phyloP scores from a whole-genome alignment of 2,113 vertebrate genomes.

The Egretta garzetta region DNA sequence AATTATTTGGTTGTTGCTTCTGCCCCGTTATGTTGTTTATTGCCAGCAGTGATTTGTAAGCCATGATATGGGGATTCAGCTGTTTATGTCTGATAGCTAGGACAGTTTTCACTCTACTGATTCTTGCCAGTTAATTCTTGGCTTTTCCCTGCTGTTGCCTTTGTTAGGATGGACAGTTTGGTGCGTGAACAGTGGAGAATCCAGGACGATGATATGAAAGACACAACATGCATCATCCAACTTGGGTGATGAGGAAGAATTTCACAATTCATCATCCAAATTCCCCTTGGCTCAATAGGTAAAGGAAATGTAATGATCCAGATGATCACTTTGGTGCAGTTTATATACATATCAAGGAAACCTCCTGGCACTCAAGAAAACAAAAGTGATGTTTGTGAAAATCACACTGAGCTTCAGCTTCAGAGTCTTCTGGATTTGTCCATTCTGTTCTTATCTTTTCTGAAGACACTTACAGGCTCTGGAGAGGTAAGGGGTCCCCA shows the following conservation, averaged over 20 bases:
- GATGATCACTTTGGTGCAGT: neutral
- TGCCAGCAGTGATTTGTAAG: neutral
- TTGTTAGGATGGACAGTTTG: neutral
- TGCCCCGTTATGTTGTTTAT: neutral
- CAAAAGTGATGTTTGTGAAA: neutral
- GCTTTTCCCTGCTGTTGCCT: neutral
- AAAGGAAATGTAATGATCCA: neutral
- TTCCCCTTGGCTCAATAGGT: neutral
- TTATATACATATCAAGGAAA: neutral
- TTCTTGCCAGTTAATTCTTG: neutral
- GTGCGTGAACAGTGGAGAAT: neutral
- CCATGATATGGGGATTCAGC: neutral
- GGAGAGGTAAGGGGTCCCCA: neutral
- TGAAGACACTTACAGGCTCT: slow-evolving; percentile 17
- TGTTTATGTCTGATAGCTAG: neutral
- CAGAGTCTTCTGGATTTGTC: neutral
- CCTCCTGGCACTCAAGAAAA: neutral
- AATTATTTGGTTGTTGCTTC: slow-evolving; percentile 42
- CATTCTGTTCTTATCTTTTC: neutral
- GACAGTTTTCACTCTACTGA: neutral
- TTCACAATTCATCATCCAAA: neutral
- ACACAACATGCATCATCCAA: neutral
- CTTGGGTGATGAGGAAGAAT: neutral
- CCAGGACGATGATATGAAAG: neutral
- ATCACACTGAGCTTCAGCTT: slow-evolving; percentile 31